phyloP scores from a whole-genome alignment of 2,888 invertebrate genomes.

The Tanytarsus gracilentus region DNA sequence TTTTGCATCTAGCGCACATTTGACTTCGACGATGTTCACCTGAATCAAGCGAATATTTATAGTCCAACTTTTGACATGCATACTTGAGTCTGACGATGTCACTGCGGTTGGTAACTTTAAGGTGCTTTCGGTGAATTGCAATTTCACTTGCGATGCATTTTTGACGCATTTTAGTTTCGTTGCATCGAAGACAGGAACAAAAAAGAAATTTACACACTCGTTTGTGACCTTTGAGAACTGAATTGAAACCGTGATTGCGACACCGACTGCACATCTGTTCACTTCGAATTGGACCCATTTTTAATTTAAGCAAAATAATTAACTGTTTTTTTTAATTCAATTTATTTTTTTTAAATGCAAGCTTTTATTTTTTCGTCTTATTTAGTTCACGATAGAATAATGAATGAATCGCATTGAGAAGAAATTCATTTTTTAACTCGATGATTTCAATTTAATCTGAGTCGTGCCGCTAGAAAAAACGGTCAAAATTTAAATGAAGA shows the following conservation, averaged over 20 bases:
- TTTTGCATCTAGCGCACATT: conserved; percentile 12
- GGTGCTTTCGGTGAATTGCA: conserved; percentile 10
- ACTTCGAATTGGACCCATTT: background rate
- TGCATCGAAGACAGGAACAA: conserved; percentile 5
- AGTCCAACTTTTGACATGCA: background rate
- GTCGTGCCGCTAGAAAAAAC: no score
- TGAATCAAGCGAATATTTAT: background rate
- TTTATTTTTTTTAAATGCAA: background rate
- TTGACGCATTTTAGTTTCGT: conserved; percentile 8
- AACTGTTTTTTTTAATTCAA: background rate
- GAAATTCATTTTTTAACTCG: background rate
- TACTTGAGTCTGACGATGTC: background rate
- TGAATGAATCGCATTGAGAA: no score
- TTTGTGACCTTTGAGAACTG: conserved; percentile 14
- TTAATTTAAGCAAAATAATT: no score
- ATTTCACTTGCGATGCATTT: conserved; percentile 19
- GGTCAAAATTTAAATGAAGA: no score
- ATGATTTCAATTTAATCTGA: background rate
- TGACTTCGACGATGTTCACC: conserved; percentile 16
- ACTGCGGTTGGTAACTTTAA: background rate
- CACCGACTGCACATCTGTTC: conserved; percentile 17
- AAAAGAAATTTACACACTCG: background rate
- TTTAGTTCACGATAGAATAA: no score
- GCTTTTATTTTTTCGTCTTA: background rate
- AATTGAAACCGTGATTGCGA: background rate